Percentiles rank a stretch among this genome's conserved stretches.
phyloP scores from a whole-genome alignment of 1,140 invertebrate species.

The Bradynema listronoti region DNA sequence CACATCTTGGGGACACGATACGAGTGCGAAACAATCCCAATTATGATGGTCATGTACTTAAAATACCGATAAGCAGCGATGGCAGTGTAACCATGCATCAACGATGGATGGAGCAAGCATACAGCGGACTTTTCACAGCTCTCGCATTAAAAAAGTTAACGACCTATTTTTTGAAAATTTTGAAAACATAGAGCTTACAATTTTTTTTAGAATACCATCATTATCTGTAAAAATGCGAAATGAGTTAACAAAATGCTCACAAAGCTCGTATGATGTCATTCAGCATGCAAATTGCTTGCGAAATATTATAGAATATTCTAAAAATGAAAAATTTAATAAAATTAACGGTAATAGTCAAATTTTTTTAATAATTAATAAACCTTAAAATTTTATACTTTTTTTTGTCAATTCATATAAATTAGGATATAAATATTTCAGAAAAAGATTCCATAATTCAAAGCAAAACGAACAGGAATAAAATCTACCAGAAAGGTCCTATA shows the following conservation, averaged over 20 bases:
- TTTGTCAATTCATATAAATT: no score
- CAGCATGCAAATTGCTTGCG: background rate
- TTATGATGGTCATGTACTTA: slow-evolving; percentile 1
- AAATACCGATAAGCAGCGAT: slow-evolving; percentile 11
- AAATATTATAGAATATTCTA: no score
- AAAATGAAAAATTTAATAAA: no score
- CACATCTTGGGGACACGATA: no score
- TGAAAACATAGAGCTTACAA: background rate
- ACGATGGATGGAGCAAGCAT: slow-evolving; percentile 30
- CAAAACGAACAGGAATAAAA: no score
- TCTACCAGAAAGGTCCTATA: no score
- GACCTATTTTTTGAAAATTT: slow-evolving; percentile 14
- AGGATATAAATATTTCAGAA: no score
- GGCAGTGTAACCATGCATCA: slow-evolving; percentile 5
- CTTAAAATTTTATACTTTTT: no score
- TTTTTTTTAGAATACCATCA: slow-evolving; percentile 10
- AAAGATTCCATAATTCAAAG: no score
- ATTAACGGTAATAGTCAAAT: no score
- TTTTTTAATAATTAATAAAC: no score
- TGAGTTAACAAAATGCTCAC: slow-evolving; percentile 1
- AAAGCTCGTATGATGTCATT: background rate
- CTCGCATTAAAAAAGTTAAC: slow-evolving; percentile 33
- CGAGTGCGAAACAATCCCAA: background rate
- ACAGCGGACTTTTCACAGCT: slow-evolving; percentile 42
- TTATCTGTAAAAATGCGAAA: background rate